Conservation (phyloP, 2,888 invertebrate genomes). For the Hedya salicella region DNA sequence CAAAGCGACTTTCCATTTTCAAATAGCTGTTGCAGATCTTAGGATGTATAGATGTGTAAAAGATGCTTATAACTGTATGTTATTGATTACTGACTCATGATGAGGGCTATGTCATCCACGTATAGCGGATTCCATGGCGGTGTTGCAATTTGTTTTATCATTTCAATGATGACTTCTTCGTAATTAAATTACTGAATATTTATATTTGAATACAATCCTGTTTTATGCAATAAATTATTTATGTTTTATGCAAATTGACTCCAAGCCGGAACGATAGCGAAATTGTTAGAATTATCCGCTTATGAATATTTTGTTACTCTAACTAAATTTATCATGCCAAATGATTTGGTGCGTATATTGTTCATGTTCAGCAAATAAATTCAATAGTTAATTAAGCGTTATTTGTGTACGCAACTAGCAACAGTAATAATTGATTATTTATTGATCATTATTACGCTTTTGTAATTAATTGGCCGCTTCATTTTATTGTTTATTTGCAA, state of each 20-base stretch:
- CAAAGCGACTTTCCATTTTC: too few relatives aligned
- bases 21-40: too few relatives aligned
- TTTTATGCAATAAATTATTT: too few relatives aligned
- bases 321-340: not conserved
- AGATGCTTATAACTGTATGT: too few relatives aligned
- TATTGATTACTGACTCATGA: too few relatives aligned
- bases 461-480: not conserved
- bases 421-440: not conserved
- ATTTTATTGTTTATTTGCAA: not conserved
- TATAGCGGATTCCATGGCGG: too few relatives aligned
- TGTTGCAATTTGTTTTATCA: too few relatives aligned
- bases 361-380: constrained; percentile 3
- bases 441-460: not conserved
- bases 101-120: too few relatives aligned
- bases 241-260: not conserved
- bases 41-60: too few relatives aligned
- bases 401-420: not conserved
- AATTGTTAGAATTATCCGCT: not conserved
- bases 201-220: too few relatives aligned
- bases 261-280: not conserved
- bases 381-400: constrained; percentile 2
- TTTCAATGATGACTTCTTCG: too few relatives aligned
- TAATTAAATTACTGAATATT: too few relatives aligned
- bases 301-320: not conserved
- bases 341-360: not conserved